Conservation (phyloP, 2,797 vertebrate species). For the Acanthopagrus latus region DNA sequence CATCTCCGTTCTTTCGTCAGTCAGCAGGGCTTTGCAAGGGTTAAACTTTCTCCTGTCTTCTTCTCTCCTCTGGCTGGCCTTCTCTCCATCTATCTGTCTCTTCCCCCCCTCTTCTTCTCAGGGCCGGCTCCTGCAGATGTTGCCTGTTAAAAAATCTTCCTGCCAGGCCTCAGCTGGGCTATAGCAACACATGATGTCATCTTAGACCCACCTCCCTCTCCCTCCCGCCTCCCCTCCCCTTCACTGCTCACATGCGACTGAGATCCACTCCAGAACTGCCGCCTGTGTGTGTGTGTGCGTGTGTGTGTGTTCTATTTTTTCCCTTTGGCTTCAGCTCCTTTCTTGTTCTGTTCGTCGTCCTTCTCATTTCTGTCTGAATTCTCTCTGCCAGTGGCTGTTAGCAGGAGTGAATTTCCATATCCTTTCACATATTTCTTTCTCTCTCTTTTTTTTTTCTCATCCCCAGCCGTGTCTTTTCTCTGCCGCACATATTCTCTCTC, state of each 20-base stretch:
- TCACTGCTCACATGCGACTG: slow-evolving; percentile 70
- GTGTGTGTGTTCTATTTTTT: slow-evolving; percentile 30
- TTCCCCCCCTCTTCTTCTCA: slow-evolving; percentile 30
- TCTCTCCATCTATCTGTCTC: background rate
- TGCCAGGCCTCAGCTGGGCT: slow-evolving; percentile 86
- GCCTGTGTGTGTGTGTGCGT: slow-evolving; percentile 1
- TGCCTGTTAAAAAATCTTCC: slow-evolving; percentile 81
- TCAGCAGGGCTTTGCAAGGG: slow-evolving; percentile 44
- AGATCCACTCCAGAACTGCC: slow-evolving; percentile 73
- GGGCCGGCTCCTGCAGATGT: slow-evolving; percentile 79
- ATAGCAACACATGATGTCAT: slow-evolving; percentile 90
- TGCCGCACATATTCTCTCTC: background rate
- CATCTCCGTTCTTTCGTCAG: slow-evolving; percentile 23
- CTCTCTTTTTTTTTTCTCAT: background rate
- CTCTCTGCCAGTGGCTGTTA: slow-evolving; percentile 13
- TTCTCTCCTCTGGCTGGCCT: slow-evolving; percentile 54
- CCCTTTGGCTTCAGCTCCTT: slow-evolving; percentile 49
- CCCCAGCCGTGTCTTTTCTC: background rate
- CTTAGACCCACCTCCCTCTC: slow-evolving; percentile 74
- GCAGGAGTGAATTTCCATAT: slow-evolving; percentile 15
- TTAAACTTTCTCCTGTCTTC: slow-evolving; percentile 62
- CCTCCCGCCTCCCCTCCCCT: slow-evolving; percentile 32
- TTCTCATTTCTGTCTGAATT: slow-evolving; percentile 38
- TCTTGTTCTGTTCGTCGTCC: slow-evolving; percentile 48
- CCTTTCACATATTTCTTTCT: background rate